A percentile compares a stretch with the other conserved stretches of the same genome.
Evolutionary conservation across 1,140 invertebrate species (phyloP).

Genomic region (Diachasma alloeum): DNA sequence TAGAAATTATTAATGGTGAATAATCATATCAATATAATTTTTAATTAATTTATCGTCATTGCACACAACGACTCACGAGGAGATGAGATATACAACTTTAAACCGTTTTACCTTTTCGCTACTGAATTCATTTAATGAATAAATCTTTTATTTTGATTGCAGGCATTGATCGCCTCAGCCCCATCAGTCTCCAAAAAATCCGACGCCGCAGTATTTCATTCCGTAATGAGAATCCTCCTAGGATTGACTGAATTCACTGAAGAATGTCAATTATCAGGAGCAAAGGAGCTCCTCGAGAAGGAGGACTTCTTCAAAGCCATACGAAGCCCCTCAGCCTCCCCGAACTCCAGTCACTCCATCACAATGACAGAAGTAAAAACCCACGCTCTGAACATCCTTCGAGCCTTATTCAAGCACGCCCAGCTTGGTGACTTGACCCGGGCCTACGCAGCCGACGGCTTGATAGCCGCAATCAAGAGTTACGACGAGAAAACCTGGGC

Average conservation of each 20-base stretch:
- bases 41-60: too few species aligned
- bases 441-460: constrained; percentile 75
- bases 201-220: constrained; percentile 68
- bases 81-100: too few species aligned
- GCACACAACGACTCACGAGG: too few species aligned
- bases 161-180: constrained; percentile 80
- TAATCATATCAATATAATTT: too few species aligned
- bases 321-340: constrained; percentile 15
- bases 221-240: constrained; percentile 67
- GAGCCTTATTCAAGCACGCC: constrained; percentile 81
- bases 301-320: constrained; percentile 44
- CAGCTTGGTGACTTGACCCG: constrained; percentile 77
- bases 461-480: constrained; percentile 77
- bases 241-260: constrained; percentile 46
- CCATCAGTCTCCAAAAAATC: constrained; percentile 61
- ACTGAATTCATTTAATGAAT: background rate
- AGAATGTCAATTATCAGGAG: constrained; percentile 31
- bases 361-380: constrained; percentile 68
- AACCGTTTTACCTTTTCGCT: too few species aligned
- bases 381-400: constrained; percentile 87
- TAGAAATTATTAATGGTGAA: too few species aligned
- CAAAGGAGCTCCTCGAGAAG: constrained; percentile 40
- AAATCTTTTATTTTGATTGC: constrained; percentile 29
- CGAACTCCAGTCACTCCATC: constrained; percentile 20
- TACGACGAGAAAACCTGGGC: constrained; percentile 82